A percentile compares a stretch with the other conserved stretches of the same genome.
Conservation (phyloP, 2,113 vertebrate species). For the Dunckerocampus dactyliophorus region DNA sequence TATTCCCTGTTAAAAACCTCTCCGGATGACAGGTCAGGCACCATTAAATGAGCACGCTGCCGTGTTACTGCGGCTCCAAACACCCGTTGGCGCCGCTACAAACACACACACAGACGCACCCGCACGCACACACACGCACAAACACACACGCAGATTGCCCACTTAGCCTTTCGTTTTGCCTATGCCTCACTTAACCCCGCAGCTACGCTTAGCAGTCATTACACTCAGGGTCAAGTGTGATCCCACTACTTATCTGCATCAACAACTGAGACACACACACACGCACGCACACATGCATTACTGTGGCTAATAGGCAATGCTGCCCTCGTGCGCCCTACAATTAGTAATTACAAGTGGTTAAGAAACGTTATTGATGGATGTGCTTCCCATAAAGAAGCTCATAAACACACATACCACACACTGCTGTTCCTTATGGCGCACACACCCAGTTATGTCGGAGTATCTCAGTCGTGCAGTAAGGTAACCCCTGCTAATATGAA, state of each 20-base stretch:
- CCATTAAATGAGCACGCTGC: constrained; percentile 62
- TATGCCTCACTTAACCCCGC: constrained; percentile 60
- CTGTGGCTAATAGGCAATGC: constrained; percentile 25
- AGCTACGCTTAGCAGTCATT: constrained; percentile 65
- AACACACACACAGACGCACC: constrained; percentile 20
- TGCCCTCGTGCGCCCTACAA: background rate
- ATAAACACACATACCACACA: background rate
- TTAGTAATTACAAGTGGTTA: constrained; percentile 5
- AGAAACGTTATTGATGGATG: background rate
- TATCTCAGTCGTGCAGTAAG: too few species aligned
- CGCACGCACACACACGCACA: constrained; percentile 25
- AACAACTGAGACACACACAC: constrained; percentile 29
- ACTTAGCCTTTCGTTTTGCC: constrained; percentile 60
- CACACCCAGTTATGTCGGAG: background rate
- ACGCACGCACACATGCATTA: constrained; percentile 8
- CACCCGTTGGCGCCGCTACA: background rate
- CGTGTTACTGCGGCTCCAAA: constrained; percentile 51
- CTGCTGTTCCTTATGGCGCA: background rate
- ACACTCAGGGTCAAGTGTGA: constrained; percentile 67
- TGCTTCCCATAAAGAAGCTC: background rate
- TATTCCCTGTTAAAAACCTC: background rate
- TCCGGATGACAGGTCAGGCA: constrained; percentile 46
- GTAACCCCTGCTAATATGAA: too few species aligned
- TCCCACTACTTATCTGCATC: constrained; percentile 61
- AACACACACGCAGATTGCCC: constrained; percentile 52